Base-by-base conservation (phyloP, 2,888 invertebrate genomes). In the Mechanitis messenoides region DNA sequence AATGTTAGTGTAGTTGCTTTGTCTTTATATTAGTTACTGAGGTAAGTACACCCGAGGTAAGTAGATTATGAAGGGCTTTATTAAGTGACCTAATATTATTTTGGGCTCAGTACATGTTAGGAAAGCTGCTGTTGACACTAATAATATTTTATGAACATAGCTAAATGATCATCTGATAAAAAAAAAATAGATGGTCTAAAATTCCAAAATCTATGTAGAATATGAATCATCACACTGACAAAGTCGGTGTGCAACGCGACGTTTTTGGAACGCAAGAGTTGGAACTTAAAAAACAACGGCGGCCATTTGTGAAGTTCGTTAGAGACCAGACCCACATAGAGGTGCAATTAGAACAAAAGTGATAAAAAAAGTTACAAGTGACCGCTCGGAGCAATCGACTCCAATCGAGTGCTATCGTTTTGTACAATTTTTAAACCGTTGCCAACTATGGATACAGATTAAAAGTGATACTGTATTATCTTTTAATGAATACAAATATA, bases 341-440 rank as follows among this genome's bases (percentile, higher is more conserved):
- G 76, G 74, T 68, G 77, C 83, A 82, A 83, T 82, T 83, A 81
- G 76, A 74, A 77, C 77, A 77, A 79, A 77, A 80, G 74, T 68
- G 69, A 72, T 64, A 65, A 69, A 71, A 75, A 76, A 68, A 71
- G 70, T 68, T 68, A 69, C 68, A 69, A 78, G 74, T 75, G 75
- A 74, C 76, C 78, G 74, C 74, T 73, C 60, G 69, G 66, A 72
- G 75, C 78, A 73, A 78, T 79, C 74, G 78, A 75, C 72, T 76
- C 71, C 69, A 71, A 75, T 74, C 72, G 69, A 61, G 62, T 62
- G 66, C 64, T 63, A 63, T 59, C 59, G 68, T 72, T 73, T 72
- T 70, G 68, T 63, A 65, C 68, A 64, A 68, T 66, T 66, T 64
- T 62, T 58, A 63, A 62, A 66, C 63, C 60, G 63, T 61, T 58